Evolutionary conservation across 2,113 vertebrate genomes (phyloP), one percentile per base, ranked within the genome.

Genomic region (Notechis scutatus): DNA sequence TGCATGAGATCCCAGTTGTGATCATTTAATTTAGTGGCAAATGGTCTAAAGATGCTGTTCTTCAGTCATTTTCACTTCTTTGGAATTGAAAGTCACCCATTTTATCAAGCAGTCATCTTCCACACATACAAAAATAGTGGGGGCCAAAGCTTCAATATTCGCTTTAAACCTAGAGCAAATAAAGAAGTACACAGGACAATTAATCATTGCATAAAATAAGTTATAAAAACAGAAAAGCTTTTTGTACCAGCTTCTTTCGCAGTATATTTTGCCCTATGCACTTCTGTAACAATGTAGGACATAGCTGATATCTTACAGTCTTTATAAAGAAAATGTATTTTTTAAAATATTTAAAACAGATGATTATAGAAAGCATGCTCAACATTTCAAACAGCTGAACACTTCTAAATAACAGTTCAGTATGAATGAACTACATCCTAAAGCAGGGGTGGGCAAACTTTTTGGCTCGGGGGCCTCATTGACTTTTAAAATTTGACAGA

Each of bases 1-100:
- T 95, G 97, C 97, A 96, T 96, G 95, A 97, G 97, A 97, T 95
- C 97, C 95, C 95, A 95, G 93, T 96, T 94, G 85, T 91, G 97
- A 95, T 96, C 95, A 97, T 96, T 96, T 97, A 97, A 97, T 56
- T 87, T 93, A 88, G 94, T 95, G 57, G 87, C 93, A 96, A 97
- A 96, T 47, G 61, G 87, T 89, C 74, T 81, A 47, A 85, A 89
- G 85, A 92, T 95, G 92, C 93, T 89, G 86, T 96, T 95, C 95
- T 93, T 96, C 94, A 93, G 89, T 92, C 95, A 85, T 90, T 91
- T 92, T 95, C 56, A 96, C 95, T 95, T 96, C 91, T 92, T 90
- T 95, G 7, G 3, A 85, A 88, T 88, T 87, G 93, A 95, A 96
- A 88, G 23, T 94, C 94, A 47, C 94, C 95, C 95, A 96, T 97